Conservation (phyloP, 2,113 vertebrate genomes). For the Hemiscyllium ocellatum region DNA sequence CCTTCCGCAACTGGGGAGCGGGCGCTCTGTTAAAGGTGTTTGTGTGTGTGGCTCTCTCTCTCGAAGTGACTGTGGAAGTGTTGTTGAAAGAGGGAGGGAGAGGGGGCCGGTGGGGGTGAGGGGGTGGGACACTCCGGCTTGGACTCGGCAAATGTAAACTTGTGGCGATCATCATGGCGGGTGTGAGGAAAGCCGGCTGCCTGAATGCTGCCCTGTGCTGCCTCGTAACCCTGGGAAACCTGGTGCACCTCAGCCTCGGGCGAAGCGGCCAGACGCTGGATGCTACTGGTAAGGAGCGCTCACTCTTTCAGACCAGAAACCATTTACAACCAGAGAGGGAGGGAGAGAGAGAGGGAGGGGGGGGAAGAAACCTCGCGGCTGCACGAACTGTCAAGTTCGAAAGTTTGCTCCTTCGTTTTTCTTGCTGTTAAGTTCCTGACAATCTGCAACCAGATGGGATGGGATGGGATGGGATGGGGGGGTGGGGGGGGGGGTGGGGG, state of each 20-base stretch:
- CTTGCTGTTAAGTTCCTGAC: background rate
- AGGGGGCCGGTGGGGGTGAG: too few relatives aligned
- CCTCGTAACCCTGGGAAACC: background rate
- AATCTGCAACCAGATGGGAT: background rate
- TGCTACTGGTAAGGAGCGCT: background rate
- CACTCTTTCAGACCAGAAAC: too few relatives aligned
- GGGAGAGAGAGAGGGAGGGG: too few relatives aligned
- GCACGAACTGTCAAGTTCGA: background rate
- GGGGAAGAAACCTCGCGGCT: background rate
- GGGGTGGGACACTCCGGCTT: background rate
- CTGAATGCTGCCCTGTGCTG: background rate
- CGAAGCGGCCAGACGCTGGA: background rate
- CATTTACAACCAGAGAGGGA: background rate
- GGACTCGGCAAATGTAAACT: slow-evolving; percentile 23
- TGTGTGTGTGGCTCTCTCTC: background rate
- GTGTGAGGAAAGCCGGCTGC: background rate
- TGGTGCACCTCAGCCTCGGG: background rate
- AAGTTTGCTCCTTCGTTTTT: background rate
- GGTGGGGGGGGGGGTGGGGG: too few relatives aligned
- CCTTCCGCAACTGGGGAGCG: background rate
- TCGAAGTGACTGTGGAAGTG: background rate
- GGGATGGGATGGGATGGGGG: too few relatives aligned
- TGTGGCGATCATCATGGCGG: slow-evolving; percentile 1
- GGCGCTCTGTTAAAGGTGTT: background rate
- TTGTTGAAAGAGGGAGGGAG: background rate